A percentile compares a stretch with the other conserved stretches of the same genome.
These are phyloP conservation scores for Pectinophora gossypiella DNA, from an alignment of 1,140 invertebrate species.

Conservation along the genomic window DNA sequence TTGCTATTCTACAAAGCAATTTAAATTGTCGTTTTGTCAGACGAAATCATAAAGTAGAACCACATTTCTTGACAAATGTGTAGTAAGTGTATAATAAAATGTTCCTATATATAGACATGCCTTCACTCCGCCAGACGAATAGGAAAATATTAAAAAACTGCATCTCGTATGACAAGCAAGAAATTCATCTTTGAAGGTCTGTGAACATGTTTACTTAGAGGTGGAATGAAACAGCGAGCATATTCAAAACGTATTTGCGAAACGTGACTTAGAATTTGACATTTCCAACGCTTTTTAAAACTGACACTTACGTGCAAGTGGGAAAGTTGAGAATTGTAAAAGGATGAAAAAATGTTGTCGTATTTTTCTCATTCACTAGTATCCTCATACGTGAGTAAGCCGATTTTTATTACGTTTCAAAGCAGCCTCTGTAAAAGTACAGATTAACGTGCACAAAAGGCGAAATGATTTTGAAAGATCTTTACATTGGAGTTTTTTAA, in stretches of 20 bases:
- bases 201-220: constrained; percentile 33
- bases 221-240: constrained; percentile 43
- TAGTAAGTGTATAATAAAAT: too few species aligned
- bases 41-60: too few species aligned
- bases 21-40: too few species aligned
- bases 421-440: constrained; percentile 35
- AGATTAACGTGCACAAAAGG: constrained; percentile 34
- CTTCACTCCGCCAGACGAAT: constrained; percentile 7
- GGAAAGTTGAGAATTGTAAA: too few species aligned
- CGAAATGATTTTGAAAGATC: constrained; percentile 2
- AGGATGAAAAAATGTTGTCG: neutral
- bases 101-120: too few species aligned
- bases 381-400: constrained; percentile 40
- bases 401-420: constrained; percentile 54
- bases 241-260: constrained; percentile 36
- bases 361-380: constrained; percentile 31
- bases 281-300: constrained; percentile 24
- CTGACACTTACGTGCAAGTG: constrained; percentile 4
- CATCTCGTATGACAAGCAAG: constrained; percentile 32
- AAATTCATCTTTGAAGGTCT: constrained; percentile 42
- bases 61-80: too few species aligned
- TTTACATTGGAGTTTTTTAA: too few species aligned
- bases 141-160: constrained; percentile 36
- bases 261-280: constrained; percentile 25
- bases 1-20: too few species aligned